Evolutionary conservation across 2,888 invertebrate genomes (phyloP).

Genomic region (Trileptium ribeirensis): DNA sequence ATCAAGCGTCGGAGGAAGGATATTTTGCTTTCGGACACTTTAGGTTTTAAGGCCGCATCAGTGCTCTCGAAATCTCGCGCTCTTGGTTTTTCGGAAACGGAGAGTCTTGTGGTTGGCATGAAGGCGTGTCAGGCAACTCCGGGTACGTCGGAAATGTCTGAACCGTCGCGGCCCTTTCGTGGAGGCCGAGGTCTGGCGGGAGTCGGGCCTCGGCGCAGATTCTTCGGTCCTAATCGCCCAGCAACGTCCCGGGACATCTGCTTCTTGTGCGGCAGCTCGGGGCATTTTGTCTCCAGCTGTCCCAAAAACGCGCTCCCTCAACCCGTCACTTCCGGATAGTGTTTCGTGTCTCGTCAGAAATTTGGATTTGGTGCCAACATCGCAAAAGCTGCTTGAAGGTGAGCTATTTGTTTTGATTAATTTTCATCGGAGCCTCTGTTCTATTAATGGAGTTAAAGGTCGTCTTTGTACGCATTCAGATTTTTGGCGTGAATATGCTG

Average conservation of each 20-base stretch:
- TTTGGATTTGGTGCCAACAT: background rate
- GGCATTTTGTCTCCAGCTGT: background rate
- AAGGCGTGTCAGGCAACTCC: background rate
- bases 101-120: background rate
- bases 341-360: background rate
- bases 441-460: background rate
- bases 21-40: background rate
- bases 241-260: background rate
- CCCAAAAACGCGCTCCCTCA: too few relatives aligned
- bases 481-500: background rate
- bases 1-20: background rate
- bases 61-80: background rate
- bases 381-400: background rate
- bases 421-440: background rate
- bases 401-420: background rate
- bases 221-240: background rate
- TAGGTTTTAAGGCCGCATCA: background rate
- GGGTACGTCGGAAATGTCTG: background rate
- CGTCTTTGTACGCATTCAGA: background rate
- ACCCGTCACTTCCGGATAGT: too few relatives aligned
- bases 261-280: background rate
- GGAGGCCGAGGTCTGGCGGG: background rate
- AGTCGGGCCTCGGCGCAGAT: background rate
- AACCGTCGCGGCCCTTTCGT: slow-evolving; percentile 8
- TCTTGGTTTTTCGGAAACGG: background rate